Base-by-base conservation (phyloP, 2,888 invertebrate species). In the Epirrita christyi region DNA sequence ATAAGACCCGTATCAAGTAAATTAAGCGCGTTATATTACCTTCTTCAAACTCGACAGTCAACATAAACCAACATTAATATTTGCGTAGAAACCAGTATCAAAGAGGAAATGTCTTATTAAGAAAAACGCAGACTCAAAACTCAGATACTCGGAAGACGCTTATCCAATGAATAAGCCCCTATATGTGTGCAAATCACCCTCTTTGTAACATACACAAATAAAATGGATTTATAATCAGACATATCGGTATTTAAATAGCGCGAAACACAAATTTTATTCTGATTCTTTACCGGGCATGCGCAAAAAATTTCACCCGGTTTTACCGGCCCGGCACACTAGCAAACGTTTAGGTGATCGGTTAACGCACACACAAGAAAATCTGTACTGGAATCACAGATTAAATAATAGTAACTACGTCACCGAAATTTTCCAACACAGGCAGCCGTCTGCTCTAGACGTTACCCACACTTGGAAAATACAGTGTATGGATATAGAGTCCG, bases 221-320 rank as follows among this genome's bases (percentile, higher is more conserved):
- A 67, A 75, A 63, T 64, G 67, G 68, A 71, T 72, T 76, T 68
- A 74, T 76, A 76, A 78, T 79, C 76, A 71, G 67, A 75, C 69
- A 67, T 67, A 70, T 66, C 42, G 70, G 78, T 78, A 80, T 82
- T 83, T 81, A 80, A 82, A 82, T 77, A 81, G 75, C 79, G 79
- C 73, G 73, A 80, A 85, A 81, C 74, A 78, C 68, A 74, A 80
- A 77, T 82, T 75, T 76, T 73, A 78, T 80, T 80, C 76, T 76
- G 74, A 75, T 71, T 72, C 68, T 70, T 71, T 63, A 59, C 67
- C 63, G 76, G 63, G 84, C 85, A 87, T 84, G 87, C 85, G 85
- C 78, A 28, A 52, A 21, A 68, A 55, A 62, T 59, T 70, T 64
- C 61, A 61, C 77, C 78, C 76, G 75, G 80, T 72, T 71, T 63